Evolutionary conservation across 2,797 vertebrate genomes (phyloP).

Genomic region (Hippocampus kuda): DNA sequence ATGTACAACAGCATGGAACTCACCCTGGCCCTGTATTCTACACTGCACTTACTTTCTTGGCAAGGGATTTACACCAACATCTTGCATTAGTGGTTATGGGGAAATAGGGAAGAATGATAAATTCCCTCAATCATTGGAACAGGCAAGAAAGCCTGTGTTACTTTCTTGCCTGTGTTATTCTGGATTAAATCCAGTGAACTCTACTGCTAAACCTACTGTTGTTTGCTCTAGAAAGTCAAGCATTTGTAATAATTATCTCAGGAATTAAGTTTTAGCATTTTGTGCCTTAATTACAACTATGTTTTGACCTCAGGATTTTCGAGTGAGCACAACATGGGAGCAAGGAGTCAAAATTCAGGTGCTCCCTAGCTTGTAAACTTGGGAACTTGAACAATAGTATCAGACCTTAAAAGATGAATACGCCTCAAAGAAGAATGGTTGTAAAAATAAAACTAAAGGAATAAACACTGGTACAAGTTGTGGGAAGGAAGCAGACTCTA

Average conservation of each 20-base stretch:
- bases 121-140: constrained; percentile 41
- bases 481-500: too few relatives aligned
- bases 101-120: constrained; percentile 32
- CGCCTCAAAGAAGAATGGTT: too few relatives aligned
- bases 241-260: not conserved
- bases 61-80: constrained; percentile 55
- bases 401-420: too few relatives aligned
- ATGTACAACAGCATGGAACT: constrained; percentile 38
- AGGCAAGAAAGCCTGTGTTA: constrained; percentile 38
- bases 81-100: constrained; percentile 40
- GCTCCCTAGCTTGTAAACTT: too few relatives aligned
- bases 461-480: too few relatives aligned
- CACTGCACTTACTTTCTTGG: constrained; percentile 40
- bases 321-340: too few relatives aligned
- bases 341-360: too few relatives aligned
- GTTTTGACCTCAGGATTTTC: not conserved
- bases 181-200: constrained; percentile 24
- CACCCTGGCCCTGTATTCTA: constrained; percentile 37
- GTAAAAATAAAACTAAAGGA: too few relatives aligned
- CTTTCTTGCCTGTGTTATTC: constrained; percentile 16
- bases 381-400: too few relatives aligned
- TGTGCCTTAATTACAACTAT: not conserved
- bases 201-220: constrained; percentile 2
- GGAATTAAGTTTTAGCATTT: not conserved
- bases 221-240: not conserved